Percentiles rank a stretch among this genome's conserved stretches.
These are phyloP conservation scores for Chascanopsetta lugubris DNA, from an alignment of 2,113 vertebrate genomes.

Conservation along the genomic window DNA sequence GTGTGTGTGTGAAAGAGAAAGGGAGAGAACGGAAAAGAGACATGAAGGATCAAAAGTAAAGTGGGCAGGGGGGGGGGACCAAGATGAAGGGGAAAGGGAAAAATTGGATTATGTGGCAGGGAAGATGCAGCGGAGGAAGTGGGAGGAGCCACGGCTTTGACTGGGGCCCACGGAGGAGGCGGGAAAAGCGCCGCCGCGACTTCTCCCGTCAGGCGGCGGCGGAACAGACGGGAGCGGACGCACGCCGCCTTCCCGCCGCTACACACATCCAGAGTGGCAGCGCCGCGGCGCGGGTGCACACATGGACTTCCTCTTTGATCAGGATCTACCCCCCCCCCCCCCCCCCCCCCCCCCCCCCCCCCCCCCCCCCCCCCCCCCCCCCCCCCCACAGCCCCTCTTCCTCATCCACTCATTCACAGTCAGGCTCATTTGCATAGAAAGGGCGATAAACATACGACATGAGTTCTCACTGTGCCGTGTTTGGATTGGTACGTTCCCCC, in stretches of 20 bases:
- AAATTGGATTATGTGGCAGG: neutral
- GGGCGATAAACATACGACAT: neutral
- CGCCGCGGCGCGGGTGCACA: neutral
- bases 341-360: neutral
- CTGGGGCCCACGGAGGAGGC: neutral
- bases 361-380: neutral
- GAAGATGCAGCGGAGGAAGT: neutral
- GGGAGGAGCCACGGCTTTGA: neutral
- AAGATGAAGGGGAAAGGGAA: neutral
- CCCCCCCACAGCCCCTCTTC: slow-evolving; percentile 4
- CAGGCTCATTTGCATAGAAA: slow-evolving; percentile 1
- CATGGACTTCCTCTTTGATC: slow-evolving; percentile 15
- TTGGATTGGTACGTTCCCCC: slow-evolving; percentile 9
- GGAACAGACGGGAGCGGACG: slow-evolving; percentile 14
- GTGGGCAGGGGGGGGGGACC: too few relatives aligned
- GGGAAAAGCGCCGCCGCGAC: neutral
- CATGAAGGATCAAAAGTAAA: too few relatives aligned
- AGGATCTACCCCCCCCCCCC: slow-evolving; percentile 14
- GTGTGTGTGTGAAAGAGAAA: neutral
- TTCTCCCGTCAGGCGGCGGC: neutral
- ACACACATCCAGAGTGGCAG: neutral
- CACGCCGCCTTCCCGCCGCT: too few relatives aligned
- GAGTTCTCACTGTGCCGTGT: neutral
- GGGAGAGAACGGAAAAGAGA: neutral
- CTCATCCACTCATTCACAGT: slow-evolving; percentile 3